phyloP scores from a whole-genome alignment of 2,888 invertebrate species.

The Idaea biselata region DNA sequence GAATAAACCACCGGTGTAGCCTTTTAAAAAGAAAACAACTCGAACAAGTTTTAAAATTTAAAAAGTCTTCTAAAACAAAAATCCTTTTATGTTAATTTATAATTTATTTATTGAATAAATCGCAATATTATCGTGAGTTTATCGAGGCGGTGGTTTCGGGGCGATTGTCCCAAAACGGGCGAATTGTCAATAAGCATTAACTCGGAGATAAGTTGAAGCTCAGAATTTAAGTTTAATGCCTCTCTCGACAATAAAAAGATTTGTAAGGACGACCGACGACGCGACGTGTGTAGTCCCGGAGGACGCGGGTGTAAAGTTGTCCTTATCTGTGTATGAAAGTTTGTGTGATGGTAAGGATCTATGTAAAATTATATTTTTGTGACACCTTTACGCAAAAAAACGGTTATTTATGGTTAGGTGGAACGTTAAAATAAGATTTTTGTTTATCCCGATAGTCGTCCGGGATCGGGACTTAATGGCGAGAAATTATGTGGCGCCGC shows the following conservation, averaged over 20 bases:
- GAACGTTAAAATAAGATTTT: no score
- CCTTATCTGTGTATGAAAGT: neutral
- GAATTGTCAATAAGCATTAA: constrained; percentile 55
- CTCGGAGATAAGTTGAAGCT: constrained; percentile 50
- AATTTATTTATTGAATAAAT: constrained; percentile 38
- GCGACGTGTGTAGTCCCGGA: constrained; percentile 34
- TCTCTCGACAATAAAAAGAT: constrained; percentile 50
- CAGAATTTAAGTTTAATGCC: constrained; percentile 56
- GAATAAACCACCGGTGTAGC: neutral
- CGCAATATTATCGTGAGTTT: constrained; percentile 27
- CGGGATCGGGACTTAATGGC: no score
- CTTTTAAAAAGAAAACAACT: neutral
- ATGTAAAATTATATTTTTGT: no score
- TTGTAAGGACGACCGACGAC: constrained; percentile 36
- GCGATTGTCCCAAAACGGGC: constrained; percentile 34
- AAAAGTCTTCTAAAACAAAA: neutral
- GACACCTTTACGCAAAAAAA: no score
- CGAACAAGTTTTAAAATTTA: neutral
- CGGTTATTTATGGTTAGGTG: no score
- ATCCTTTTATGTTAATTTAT: constrained; percentile 5
- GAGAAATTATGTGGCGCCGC: no score
- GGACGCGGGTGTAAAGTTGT: constrained; percentile 17
- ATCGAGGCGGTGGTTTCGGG: neutral
- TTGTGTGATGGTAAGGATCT: no score
- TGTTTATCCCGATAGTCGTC: no score